Evolutionary conservation across 2,797 vertebrate genomes (phyloP), one percentile per base, ranked within the genome.

Genomic region (Eulemur rubriventer): DNA sequence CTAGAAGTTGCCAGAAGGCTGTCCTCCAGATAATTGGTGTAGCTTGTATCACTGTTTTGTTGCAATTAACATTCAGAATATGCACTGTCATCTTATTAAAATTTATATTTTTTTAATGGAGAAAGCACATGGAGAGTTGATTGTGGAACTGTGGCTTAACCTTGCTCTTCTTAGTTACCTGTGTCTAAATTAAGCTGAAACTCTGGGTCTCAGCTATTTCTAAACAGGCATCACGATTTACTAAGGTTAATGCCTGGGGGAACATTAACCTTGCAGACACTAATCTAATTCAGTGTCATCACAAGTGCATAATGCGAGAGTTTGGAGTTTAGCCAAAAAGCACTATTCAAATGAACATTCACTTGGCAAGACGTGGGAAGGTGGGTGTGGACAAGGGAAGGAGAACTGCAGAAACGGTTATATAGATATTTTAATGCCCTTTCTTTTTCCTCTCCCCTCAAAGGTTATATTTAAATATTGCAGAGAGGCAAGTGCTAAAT

Each of bases 211-310:
- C n/a, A 78, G 89, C 86, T 86, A 69, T 96, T 96, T 97, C 96
- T 96, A 94, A 96, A 95, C 17, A 78, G 48, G 93, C 85, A 50
- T 61, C 79, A 41, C 3, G 4, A 73, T 76, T 94, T 88, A 96
- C 93, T 86, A 89, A 98, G 91, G 89, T 85, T 95, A 94, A 88
- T 90, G 95, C 95, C 95, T 91, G 55, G 57, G 87, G 91, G 93
- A 80, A 88, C 87, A 95, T 96, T 97, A 96, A 97, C 96, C 76
- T 98, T 97, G 96, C 94, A 96, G 93, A 97, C 96, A 96, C 83
- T 96, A 96, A 96, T 97, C 95, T 96, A 96, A 98, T 94, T 97
- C 96, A 92, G 95, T 94, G 92, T 91, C 91, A 97, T 96, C 96
- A 94, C 89, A 88, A 97, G 96, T 82, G 96, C 94, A 94, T 78